These are phyloP conservation scores for Synergus laeviventris DNA, from an alignment of 2,888 invertebrate genomes.

Conservation along the genomic window DNA sequence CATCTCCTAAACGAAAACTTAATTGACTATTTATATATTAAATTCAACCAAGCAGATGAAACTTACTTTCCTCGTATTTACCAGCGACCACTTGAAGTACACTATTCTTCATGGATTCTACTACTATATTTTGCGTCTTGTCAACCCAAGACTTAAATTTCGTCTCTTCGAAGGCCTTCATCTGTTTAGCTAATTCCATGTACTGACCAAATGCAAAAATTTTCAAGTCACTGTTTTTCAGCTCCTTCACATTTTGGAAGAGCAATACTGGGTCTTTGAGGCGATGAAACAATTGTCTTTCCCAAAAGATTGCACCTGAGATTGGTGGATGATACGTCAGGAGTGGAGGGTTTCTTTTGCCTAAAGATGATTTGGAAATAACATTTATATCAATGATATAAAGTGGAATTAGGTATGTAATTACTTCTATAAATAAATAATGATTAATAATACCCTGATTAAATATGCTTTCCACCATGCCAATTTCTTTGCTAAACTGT, in stretches of 20 bases:
- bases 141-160: conserved; percentile 86
- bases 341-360: conserved; percentile 82
- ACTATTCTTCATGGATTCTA: conserved; percentile 83
- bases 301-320: conserved; percentile 93
- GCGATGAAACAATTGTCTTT: conserved; percentile 85
- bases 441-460: conserved; percentile 77
- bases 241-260: conserved; percentile 85
- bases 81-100: conserved; percentile 80
- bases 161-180: conserved; percentile 85
- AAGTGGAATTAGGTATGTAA: background rate
- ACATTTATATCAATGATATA: too few relatives aligned
- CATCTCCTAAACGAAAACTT: conserved; percentile 35
- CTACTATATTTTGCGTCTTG: conserved; percentile 81
- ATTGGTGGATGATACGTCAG: conserved; percentile 87
- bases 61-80: conserved; percentile 53
- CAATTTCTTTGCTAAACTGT: conserved; percentile 91
- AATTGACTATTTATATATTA: background rate
- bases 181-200: conserved; percentile 83
- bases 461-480: conserved; percentile 83
- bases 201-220: conserved; percentile 88
- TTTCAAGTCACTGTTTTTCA: conserved; percentile 85
- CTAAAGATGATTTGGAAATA: conserved; percentile 71
- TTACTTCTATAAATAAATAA: background rate
- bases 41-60: background rate
- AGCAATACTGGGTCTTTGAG: conserved; percentile 88